These are phyloP conservation scores for Diceros bicornis DNA, from an alignment of 2,797 vertebrate genomes.

Conservation along the genomic window DNA sequence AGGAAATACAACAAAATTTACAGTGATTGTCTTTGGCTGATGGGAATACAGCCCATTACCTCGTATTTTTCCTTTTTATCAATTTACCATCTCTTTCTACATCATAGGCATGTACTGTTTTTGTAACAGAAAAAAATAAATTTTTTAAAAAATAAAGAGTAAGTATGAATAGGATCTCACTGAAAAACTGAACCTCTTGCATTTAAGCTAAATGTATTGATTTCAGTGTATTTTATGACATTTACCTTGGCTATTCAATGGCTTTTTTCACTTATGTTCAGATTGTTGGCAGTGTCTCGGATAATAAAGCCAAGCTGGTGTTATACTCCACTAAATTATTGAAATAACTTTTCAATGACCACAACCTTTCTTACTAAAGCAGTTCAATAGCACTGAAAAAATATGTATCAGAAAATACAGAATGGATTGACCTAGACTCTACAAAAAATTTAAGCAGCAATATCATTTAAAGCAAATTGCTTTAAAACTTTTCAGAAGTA, in stretches of 20 bases:
- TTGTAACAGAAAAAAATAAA: constrained; percentile 2
- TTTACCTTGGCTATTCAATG: constrained; percentile 19
- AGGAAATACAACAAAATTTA: constrained; percentile 61
- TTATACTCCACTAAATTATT: constrained; percentile 28
- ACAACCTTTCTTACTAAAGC: constrained; percentile 1
- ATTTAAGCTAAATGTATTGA: constrained; percentile 48
- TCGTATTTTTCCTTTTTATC: background rate
- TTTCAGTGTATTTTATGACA: constrained; percentile 34
- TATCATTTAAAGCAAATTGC: background rate
- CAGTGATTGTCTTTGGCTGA: background rate
- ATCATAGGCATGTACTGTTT: background rate
- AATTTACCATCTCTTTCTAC: constrained; percentile 28
- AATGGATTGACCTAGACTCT: background rate
- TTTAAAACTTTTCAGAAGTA: constrained; percentile 24
- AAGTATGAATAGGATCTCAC: constrained; percentile 4
- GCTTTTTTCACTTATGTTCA: constrained; percentile 22
- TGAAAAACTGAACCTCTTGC: background rate
- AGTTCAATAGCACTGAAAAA: constrained; percentile 33
- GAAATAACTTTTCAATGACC: constrained; percentile 5
- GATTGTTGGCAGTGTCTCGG: background rate
- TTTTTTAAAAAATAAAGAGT: background rate
- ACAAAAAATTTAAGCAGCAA: constrained; percentile 17
- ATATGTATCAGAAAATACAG: background rate
- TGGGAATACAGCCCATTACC: background rate
- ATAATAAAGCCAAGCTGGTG: constrained; percentile 12